phyloP scores from a whole-genome alignment of 2,888 invertebrate species.

The Andrena camellia region DNA sequence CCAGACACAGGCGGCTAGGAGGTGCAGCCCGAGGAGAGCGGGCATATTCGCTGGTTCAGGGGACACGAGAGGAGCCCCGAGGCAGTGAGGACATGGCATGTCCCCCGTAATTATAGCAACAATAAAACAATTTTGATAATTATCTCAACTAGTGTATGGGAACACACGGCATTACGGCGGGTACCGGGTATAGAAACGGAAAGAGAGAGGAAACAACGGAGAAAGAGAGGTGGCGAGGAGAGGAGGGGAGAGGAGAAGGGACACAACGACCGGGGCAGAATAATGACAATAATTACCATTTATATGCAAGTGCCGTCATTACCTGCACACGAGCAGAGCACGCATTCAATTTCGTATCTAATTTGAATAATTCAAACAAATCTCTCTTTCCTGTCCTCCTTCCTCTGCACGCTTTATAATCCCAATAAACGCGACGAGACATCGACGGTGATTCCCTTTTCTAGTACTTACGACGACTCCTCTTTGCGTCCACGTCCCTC shows the following conservation, averaged over 20 bases:
- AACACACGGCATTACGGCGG: conserved; percentile 82
- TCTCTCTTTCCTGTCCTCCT: conserved; percentile 85
- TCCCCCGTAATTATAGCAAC: conserved; percentile 84
- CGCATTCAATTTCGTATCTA: conserved; percentile 85
- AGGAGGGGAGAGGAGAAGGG: conserved; percentile 60
- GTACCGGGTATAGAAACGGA: conserved; percentile 70
- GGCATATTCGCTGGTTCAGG: conserved; percentile 51
- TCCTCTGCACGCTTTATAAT: conserved; percentile 83
- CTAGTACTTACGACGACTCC: conserved; percentile 48
- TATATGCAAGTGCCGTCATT: conserved; percentile 85
- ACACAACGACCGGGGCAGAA: conserved; percentile 84
- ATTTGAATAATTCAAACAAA: conserved; percentile 85
- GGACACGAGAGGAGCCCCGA: conserved; percentile 35
- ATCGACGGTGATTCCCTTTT: conserved; percentile 75
- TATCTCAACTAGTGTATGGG: conserved; percentile 85
- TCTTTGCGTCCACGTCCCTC: conserved; percentile 45
- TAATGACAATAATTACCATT: conserved; percentile 85
- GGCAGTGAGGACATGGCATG: conserved; percentile 80
- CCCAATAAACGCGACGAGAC: conserved; percentile 82
- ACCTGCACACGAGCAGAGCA: conserved; percentile 85
- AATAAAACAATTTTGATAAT: conserved; percentile 85
- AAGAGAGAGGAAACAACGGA: conserved; percentile 49
- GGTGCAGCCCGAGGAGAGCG: conserved; percentile 19
- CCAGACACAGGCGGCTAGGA: conserved; percentile 27
- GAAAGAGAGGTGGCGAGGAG: conserved; percentile 43